Base-by-base conservation (phyloP, 2,113 vertebrate genomes). In the Ibidorhyncha struthersii region DNA sequence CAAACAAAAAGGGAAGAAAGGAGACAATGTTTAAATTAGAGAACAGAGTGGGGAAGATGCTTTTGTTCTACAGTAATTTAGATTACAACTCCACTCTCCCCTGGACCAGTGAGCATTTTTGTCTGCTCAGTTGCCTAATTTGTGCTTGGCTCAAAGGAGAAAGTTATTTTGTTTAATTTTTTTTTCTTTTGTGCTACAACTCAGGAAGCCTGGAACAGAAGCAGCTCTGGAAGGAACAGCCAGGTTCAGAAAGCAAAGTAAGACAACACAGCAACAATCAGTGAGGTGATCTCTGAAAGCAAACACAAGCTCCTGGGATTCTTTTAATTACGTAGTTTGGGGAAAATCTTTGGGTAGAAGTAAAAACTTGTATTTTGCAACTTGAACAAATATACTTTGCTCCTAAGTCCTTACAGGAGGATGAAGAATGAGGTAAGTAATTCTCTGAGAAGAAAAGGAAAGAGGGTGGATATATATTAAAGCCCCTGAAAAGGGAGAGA, bases 21-120 rank as follows among this genome's bases (percentile, higher is more conserved):
- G 59, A 90, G 52, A 66, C 58, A 86, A 20, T 50, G n/a, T 89
- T 95, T 77, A 62, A 93, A 83, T 95, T 90, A 89, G 41, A 78
- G 79, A 94, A 69, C 34, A 82, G 30, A 80, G 12, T 18, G 19
- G 40, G 71, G 63, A 22, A 38, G 55, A 82, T 84, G 82, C 4
- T 86, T 90, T 90, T 82, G 85, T 69, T 72, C 66, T 45, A 53
- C 22, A 7, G 27, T 59, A 81, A 95, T 92, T 92, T 83, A 70
- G 53, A 70, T 83, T 78, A 89, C 50, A 74, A 74, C 74, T 81
- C 71, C 36, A 59, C 45, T 90, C 10, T 88, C 36, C 32, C 40
- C 26, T 71, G 72, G 34, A 94, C 76, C 71, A 77, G 15, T 32
- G 74, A 93, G 40, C 55, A 86, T 73, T 95, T 86, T 62, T 84